Conservation (phyloP, 2,888 invertebrate genomes). For the Diplolepis rosae region DNA sequence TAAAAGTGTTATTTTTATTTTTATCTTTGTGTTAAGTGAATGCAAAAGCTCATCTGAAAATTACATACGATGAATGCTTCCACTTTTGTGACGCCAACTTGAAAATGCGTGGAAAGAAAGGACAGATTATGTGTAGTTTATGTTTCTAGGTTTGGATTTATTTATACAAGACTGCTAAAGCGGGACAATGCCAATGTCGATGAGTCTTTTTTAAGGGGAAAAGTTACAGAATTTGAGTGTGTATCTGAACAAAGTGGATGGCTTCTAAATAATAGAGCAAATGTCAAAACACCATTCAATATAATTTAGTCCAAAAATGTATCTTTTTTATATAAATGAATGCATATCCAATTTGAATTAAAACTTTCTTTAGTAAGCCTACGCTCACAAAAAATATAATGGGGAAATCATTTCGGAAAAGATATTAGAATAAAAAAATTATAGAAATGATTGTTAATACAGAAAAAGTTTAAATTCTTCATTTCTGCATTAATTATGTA, state of each 20-base stretch:
- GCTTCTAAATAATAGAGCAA: neutral
- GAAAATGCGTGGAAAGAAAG: too few relatives aligned
- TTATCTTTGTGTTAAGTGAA: neutral
- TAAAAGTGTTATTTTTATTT: neutral
- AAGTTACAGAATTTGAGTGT: neutral
- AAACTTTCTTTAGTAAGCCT: too few relatives aligned
- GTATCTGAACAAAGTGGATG: constrained; percentile 11
- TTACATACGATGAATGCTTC: constrained; percentile 11
- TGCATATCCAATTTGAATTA: too few relatives aligned
- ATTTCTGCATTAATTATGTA: too few relatives aligned
- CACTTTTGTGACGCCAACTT: constrained; percentile 1
- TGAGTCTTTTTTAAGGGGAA: constrained; percentile 4
- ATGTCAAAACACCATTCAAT: neutral
- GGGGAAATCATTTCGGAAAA: too few relatives aligned
- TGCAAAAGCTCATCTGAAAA: neutral
- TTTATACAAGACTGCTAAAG: neutral
- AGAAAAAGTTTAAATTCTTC: too few relatives aligned
- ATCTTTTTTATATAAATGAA: too few relatives aligned
- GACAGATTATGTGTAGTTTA: constrained; percentile 24
- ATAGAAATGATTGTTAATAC: too few relatives aligned
- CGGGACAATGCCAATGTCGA: neutral
- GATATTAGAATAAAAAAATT: too few relatives aligned
- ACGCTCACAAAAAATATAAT: too few relatives aligned
- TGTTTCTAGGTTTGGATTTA: constrained; percentile 21
- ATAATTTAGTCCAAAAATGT: neutral